These are phyloP conservation scores for Drosophila seguyi DNA, from an alignment of 1,140 invertebrate species.

Conservation along the genomic window DNA sequence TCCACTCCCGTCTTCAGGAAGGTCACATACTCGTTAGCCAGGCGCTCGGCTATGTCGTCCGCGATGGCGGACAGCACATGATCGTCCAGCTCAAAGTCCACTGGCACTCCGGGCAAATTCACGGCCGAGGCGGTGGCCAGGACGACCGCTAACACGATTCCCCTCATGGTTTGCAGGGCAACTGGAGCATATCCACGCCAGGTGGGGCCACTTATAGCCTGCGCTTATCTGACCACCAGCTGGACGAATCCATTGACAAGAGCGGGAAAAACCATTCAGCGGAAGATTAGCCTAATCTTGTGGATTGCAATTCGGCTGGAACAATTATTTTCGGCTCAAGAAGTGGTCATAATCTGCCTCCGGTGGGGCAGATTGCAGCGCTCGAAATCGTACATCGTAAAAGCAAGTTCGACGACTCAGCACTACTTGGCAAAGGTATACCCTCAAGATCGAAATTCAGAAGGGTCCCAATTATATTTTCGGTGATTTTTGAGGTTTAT, in stretches of 20 bases:
- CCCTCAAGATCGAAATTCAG: too few relatives aligned
- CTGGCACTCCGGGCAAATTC: slow-evolving; percentile 68
- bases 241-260: slow-evolving; percentile 35
- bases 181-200: slow-evolving; percentile 29
- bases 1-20: slow-evolving; percentile 71
- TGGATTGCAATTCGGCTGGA: slow-evolving; percentile 5
- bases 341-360: slow-evolving; percentile 36
- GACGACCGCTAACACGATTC: slow-evolving; percentile 26
- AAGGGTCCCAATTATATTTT: neutral
- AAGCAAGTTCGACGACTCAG: slow-evolving; percentile 6
- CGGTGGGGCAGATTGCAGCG: slow-evolving; percentile 39
- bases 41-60: slow-evolving; percentile 63
- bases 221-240: slow-evolving; percentile 30
- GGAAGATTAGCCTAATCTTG: slow-evolving; percentile 40
- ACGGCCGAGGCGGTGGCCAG: slow-evolving; percentile 54
- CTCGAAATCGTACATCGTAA: slow-evolving; percentile 13
- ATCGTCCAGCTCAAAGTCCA: slow-evolving; percentile 62
- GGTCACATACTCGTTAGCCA: slow-evolving; percentile 68
- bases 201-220: slow-evolving; percentile 61
- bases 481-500: neutral
- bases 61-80: slow-evolving; percentile 67
- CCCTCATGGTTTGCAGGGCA: slow-evolving; percentile 53
- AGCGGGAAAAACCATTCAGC: slow-evolving; percentile 5
- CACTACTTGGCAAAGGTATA: neutral
- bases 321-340: slow-evolving; percentile 9